Evolutionary conservation across 2,888 invertebrate species (phyloP), one percentile per base, ranked within the genome.

Genomic region (Euplagia quadripunctaria): DNA sequence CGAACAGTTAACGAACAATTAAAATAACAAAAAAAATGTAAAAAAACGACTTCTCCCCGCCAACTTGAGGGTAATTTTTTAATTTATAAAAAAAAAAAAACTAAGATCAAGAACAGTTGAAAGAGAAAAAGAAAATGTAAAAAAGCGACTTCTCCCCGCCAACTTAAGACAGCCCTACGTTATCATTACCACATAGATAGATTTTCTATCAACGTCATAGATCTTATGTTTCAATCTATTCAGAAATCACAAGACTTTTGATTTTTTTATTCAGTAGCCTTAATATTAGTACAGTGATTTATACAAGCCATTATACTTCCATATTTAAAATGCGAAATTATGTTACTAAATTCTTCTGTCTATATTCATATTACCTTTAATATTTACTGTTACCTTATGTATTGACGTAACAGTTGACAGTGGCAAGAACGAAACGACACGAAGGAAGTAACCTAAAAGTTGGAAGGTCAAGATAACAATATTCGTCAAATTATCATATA

Each of bases 401-500:
- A 51, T 49, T 68, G 52, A 68, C 67, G 67, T 68, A 68, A 68
- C 67, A 51, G 52, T 51, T 63, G 70, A 68, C 67, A 79, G 73
- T 76, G 70, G 75, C 73, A 66, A 1, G 42, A 71, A 80, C 77
- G 82, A 58, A 85, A 77, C 75, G 75, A 64, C 75, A 31, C 11
- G 31, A 74, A 55, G 72, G 68, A 72, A 78, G 75, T 82, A 84
- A 84, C 78, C 79, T 80, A 82, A 83, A 83, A 80, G 49, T 70
- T 31, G 41, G 66, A 83, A 85, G 85, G 85, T 85, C 83, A 79
- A 76, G 71, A 8, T 72, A 64, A 42, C 43, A 58, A 20, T 16
- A 70, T 77, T 80, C 70, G 76, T 70, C 64, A 79, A 83, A 82
- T 83, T 85, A 84, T 80, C 81, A 82, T 81, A 80, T 58, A 51